phyloP scores from a whole-genome alignment of 2,888 invertebrate genomes.

The Leptinotarsa peninsularis region DNA sequence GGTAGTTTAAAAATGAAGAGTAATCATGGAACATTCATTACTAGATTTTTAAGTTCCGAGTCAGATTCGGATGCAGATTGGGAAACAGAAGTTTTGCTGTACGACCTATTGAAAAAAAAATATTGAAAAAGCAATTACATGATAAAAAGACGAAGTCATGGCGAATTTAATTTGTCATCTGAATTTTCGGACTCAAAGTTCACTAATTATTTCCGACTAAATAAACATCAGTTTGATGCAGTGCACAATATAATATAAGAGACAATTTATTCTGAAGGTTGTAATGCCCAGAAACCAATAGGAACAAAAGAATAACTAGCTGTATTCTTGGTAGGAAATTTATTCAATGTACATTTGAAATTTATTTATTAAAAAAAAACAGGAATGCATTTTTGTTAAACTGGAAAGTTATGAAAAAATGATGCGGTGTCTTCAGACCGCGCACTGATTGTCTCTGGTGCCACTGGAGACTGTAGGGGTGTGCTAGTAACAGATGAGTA shows the following conservation, averaged over 20 bases:
- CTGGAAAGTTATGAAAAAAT: slow-evolving; percentile 29
- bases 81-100: slow-evolving; percentile 6
- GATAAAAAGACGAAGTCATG: background rate
- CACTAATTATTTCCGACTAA: slow-evolving; percentile 11
- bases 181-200: slow-evolving; percentile 1
- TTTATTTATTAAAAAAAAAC: slow-evolving; percentile 8
- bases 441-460: slow-evolving; percentile 11
- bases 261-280: slow-evolving; percentile 19
- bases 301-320: slow-evolving; percentile 28
- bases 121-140: background rate
- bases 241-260: slow-evolving; percentile 4
- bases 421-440: slow-evolving; percentile 3
- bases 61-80: background rate
- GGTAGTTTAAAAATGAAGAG: background rate
- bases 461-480: slow-evolving; percentile 14
- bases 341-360: slow-evolving; percentile 13
- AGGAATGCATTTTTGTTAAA: slow-evolving; percentile 3
- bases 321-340: slow-evolving; percentile 23
- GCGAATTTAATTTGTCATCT: slow-evolving; percentile 2
- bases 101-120: background rate
- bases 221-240: slow-evolving; percentile 2
- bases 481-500: slow-evolving; percentile 22
- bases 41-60: slow-evolving; percentile 15
- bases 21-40: slow-evolving; percentile 1
- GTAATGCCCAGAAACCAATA: background rate